Percentiles rank a stretch among this genome's conserved stretches.
These are phyloP conservation scores for Xanthostigma xanthostigma DNA, from an alignment of 2,888 invertebrate genomes.

Conservation along the genomic window DNA sequence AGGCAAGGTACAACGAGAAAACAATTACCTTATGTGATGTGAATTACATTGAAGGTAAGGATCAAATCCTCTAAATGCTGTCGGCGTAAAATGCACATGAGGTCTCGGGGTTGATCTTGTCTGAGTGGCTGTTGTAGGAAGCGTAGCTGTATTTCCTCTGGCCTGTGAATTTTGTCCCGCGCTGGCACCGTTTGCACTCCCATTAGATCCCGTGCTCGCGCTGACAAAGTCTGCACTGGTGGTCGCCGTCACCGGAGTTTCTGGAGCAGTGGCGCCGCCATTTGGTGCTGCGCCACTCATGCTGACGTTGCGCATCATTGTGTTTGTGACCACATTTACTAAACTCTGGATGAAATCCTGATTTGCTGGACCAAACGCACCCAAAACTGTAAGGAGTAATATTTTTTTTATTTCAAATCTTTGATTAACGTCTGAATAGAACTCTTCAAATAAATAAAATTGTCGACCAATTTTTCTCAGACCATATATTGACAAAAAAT, in stretches of 20 bases:
- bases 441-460: too few species aligned
- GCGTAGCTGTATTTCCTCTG: slow-evolving; percentile 47
- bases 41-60: slow-evolving; percentile 58
- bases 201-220: slow-evolving; percentile 9
- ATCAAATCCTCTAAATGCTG: slow-evolving; percentile 43
- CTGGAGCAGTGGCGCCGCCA: too few species aligned
- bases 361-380: background rate
- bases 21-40: slow-evolving; percentile 37
- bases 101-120: slow-evolving; percentile 53
- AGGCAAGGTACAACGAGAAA: background rate
- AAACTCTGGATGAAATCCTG: slow-evolving; percentile 1
- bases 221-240: slow-evolving; percentile 8
- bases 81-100: slow-evolving; percentile 47
- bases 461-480: too few species aligned
- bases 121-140: slow-evolving; percentile 55
- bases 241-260: slow-evolving; percentile 4
- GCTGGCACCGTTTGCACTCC: slow-evolving; percentile 14
- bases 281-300: background rate
- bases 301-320: slow-evolving; percentile 3
- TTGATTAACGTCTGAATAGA: too few species aligned
- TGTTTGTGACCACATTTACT: slow-evolving; percentile 5
- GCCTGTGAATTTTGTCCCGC: slow-evolving; percentile 31
- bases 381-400: background rate
- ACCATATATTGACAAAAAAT: too few species aligned
- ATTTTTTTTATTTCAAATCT: too few species aligned